Evolutionary conservation across 2,888 invertebrate species (phyloP), one percentile per base, ranked within the genome.

Genomic region (Abscondita cerata): DNA sequence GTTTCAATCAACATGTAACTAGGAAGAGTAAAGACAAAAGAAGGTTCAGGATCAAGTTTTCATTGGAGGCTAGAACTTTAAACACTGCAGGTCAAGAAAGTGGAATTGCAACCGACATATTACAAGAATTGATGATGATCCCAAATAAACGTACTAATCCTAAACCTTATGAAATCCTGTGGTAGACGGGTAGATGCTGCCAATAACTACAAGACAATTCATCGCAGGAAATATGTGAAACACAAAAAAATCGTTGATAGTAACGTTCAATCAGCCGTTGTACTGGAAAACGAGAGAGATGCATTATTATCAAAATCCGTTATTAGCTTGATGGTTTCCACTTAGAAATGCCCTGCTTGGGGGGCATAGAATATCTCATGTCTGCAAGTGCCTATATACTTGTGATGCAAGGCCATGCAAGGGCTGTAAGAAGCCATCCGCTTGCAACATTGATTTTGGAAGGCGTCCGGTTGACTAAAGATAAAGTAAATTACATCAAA

Each of bases 21-120:
- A 40, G 12, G 40, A 40, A 40, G 40, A 40, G 40, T 40, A 6
- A 40, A 40, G 40, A 40, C 40, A 40, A 40, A 40, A 40, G 38
- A 38, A 11, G n/a, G 5, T 38, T 38, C 38, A 38, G 38, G 38
- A 38, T 38, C 13, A 38, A 13, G n/a, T 13, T n/a, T 38, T 38
- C 38, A 9, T 11, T 38, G 38, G 38, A 38, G 38, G 12, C 38
- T 38, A 13, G 13, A 38, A 38, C 11, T 38, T 38, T 9, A 38
- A 38, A 38, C 38, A 3, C 38, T 38, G 12, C 38, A 38, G 38
- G 13, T 38, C 38, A 38, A 38, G 38, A 13, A 38, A 38, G 38
- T 12, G 38, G 38, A 13, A 38, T 38, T 38, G 9, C 11, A 38
- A 13, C 38, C 38, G 38, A n/a, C 13, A 31, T 12, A n/a, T 9